phyloP scores from a whole-genome alignment of 2,113 vertebrate species.

The Ophiodon elongatus region DNA sequence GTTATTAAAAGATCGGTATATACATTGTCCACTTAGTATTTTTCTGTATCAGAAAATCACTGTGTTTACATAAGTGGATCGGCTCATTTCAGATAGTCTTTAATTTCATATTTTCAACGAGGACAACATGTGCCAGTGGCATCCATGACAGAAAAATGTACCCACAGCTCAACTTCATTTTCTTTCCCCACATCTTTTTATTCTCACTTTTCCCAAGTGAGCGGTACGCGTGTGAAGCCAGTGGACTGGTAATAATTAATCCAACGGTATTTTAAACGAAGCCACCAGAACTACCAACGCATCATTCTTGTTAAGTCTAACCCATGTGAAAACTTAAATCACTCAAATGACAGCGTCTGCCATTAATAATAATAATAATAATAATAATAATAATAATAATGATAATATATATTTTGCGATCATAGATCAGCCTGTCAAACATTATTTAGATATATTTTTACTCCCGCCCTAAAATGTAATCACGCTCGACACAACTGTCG shows the following conservation, averaged over 20 bases:
- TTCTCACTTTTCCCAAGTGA: conserved; percentile 14
- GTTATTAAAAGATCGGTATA: conserved; percentile 71
- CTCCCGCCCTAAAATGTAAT: background rate
- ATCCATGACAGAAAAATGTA: conserved; percentile 36
- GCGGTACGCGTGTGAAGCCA: conserved; percentile 29
- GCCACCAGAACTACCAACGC: conserved; percentile 5
- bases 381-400: background rate
- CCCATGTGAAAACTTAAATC: background rate
- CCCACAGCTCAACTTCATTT: conserved; percentile 1
- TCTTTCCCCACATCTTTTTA: background rate
- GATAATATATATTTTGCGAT: conserved; percentile 30
- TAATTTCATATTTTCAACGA: conserved; percentile 67
- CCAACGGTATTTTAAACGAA: background rate
- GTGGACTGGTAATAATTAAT: background rate
- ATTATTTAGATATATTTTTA: conserved; percentile 38
- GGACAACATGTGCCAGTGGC: conserved; percentile 53
- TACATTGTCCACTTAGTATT: conserved; percentile 80
- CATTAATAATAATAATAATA: background rate
- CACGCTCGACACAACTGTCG: conserved; percentile 32
- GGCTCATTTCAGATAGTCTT: conserved; percentile 76
- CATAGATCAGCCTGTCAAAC: conserved; percentile 49
- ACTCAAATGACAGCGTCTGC: background rate
- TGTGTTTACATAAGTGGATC: conserved; percentile 82
- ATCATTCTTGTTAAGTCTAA: background rate
- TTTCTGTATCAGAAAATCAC: conserved; percentile 89